A percentile compares a stretch with the other conserved stretches of the same genome.
Conservation (phyloP, 2,113 vertebrate genomes). For the Colinus virginianus region DNA sequence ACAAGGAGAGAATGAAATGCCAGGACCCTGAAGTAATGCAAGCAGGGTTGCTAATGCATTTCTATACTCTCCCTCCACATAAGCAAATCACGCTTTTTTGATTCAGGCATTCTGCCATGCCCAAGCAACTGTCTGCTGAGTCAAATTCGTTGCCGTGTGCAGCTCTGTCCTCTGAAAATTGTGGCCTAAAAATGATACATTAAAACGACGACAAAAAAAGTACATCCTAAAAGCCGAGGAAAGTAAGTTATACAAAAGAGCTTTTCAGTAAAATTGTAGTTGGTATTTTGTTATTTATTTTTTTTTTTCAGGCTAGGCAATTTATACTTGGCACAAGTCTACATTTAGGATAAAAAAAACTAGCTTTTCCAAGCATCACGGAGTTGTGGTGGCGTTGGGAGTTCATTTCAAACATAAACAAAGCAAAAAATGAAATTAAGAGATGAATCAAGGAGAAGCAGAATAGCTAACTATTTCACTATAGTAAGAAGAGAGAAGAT, state of each 20-base stretch:
- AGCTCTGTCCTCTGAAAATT: neutral
- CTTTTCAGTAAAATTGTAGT: neutral
- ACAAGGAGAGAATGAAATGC: neutral
- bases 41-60: neutral
- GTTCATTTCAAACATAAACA: neutral
- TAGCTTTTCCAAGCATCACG: neutral
- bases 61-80: neutral
- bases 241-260: neutral
- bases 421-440: neutral
- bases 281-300: neutral
- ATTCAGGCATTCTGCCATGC: conserved; percentile 14
- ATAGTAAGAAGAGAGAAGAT: neutral
- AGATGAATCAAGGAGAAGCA: neutral
- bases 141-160: neutral
- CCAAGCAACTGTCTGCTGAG: neutral
- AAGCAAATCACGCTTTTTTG: neutral
- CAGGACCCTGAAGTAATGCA: neutral
- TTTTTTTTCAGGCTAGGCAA: neutral
- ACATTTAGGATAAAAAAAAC: neutral
- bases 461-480: neutral
- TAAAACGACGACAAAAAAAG: neutral
- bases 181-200: neutral
- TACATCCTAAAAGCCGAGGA: neutral
- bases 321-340: neutral
- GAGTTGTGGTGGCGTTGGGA: neutral